Percentiles rank a stretch among this genome's conserved stretches.
Conservation (phyloP, 2,113 vertebrate species). For the Malurus cyaneus region DNA sequence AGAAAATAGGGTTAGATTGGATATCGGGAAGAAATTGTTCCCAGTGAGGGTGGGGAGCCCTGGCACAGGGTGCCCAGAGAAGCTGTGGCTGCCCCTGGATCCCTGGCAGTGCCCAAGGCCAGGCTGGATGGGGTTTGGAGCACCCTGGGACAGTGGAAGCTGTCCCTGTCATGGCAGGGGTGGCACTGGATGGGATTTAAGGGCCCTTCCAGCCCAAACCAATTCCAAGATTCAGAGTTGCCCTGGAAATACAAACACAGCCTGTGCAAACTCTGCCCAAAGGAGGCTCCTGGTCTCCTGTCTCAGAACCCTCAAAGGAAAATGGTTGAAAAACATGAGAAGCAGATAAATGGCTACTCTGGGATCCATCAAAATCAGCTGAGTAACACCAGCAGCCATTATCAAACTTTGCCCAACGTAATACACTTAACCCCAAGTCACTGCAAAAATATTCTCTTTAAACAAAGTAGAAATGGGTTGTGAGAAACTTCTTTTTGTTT, state of each 20-base stretch:
- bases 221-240: background rate
- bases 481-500: background rate
- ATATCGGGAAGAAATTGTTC: background rate
- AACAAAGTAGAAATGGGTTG: background rate
- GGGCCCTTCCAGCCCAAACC: background rate
- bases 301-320: background rate
- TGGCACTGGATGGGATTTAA: background rate
- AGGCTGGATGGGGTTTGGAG: accelerated
- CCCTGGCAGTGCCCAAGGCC: background rate
- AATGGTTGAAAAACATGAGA: background rate
- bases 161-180: background rate
- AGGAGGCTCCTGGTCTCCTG: background rate
- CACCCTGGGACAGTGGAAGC: accelerated
- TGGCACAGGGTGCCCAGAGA: background rate
- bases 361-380: background rate
- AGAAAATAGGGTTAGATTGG: background rate
- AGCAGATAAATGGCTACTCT: background rate
- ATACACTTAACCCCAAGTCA: background rate
- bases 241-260: background rate
- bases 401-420: background rate
- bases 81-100: background rate
- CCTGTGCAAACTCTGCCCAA: background rate
- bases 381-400: background rate
- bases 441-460: background rate
- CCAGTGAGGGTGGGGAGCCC: accelerated